Base-by-base conservation (phyloP, 2,113 vertebrate species). In the Entomyzon cyanotis region DNA sequence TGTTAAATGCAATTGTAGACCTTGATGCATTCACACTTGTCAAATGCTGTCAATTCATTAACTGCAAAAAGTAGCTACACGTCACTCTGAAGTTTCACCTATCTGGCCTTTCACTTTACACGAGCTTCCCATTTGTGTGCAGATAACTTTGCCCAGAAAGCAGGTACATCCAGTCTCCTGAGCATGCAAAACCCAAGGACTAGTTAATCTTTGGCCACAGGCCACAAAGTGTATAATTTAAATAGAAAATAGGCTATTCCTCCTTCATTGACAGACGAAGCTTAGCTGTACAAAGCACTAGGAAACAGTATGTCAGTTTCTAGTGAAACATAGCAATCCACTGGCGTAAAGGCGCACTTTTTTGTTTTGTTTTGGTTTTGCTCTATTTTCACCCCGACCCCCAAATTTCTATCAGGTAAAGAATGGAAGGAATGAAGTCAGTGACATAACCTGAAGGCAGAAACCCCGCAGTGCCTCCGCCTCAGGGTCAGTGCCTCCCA, bases 111-210 rank as follows among this genome's bases (percentile, higher is more conserved):
- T 59, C 74, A 70, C 30, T 78, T 86, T 17, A 37, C 0, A 8
- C 1, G 21, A 81, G 39, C 49, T 90, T 88, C 75, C 31, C 47
- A 10, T 47, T 80, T 22, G 19, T 10, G 47, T 0, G 4, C 22
- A 31, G 74, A 35, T 31, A 83, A 16, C 31, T 90, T 37, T 84
- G 69, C n/a, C 64, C 80, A 67, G 68, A 93, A 85, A 65, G 70
- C 91, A 93, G 87, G 89, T 95, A 89, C 62, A 82, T 92, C 84
- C 91, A 92, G 93, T 84, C 80, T 84, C 62, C 73, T 41, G 35
- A 91, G 73, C 76, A 77, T 49, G 79, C 83, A 97, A 83, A 95
- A 37, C 67, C 44, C 55, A 77, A 60, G 71, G 68, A 80, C 42
- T 52, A 42, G 44, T 56, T 87, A 59, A 70, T 63, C 42, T 60